A percentile compares a stretch with the other conserved stretches of the same genome.
phyloP scores from a whole-genome alignment of 2,888 invertebrate species.

The Cosmia trapezina region DNA sequence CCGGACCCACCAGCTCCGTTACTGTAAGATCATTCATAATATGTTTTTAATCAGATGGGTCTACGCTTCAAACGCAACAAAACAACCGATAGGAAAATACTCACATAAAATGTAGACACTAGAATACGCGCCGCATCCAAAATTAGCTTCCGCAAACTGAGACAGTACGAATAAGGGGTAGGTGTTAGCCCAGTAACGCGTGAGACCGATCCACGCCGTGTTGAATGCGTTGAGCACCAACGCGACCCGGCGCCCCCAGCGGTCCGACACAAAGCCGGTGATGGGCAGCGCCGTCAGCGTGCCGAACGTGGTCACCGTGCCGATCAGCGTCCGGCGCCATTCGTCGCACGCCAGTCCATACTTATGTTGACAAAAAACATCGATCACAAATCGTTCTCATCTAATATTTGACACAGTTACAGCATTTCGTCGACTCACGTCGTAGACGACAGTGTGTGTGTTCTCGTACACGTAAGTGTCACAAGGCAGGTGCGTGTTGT shows the following conservation, averaged over 20 bases:
- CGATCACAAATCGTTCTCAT: neutral
- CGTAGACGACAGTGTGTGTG: slow-evolving; percentile 80
- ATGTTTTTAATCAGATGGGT: neutral
- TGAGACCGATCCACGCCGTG: slow-evolving; percentile 92
- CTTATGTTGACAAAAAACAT: slow-evolving; percentile 74
- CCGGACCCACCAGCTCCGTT: slow-evolving; percentile 93
- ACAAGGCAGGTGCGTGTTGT: slow-evolving; percentile 65
- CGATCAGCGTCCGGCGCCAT: slow-evolving; percentile 93
- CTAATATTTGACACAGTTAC: neutral
- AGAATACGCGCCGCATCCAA: slow-evolving; percentile 92
- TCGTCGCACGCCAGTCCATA: slow-evolving; percentile 91
- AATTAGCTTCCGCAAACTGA: slow-evolving; percentile 92
- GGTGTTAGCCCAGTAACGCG: slow-evolving; percentile 85
- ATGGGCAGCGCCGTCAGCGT: slow-evolving; percentile 92
- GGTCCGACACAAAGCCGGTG: slow-evolving; percentile 93
- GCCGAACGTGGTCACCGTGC: slow-evolving; percentile 92
- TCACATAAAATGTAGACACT: slow-evolving; percentile 93
- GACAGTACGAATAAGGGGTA: slow-evolving; percentile 92
- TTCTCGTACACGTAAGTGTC: slow-evolving; percentile 77
- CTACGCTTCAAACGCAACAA: neutral
- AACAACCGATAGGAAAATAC: slow-evolving; percentile 39
- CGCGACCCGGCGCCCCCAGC: slow-evolving; percentile 91
- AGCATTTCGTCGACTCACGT: slow-evolving; percentile 72
- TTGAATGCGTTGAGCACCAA: slow-evolving; percentile 90
- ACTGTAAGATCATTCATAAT: slow-evolving; percentile 80